These are phyloP conservation scores for Tiliacea aurago DNA, from an alignment of 2,888 invertebrate genomes.

Conservation along the genomic window DNA sequence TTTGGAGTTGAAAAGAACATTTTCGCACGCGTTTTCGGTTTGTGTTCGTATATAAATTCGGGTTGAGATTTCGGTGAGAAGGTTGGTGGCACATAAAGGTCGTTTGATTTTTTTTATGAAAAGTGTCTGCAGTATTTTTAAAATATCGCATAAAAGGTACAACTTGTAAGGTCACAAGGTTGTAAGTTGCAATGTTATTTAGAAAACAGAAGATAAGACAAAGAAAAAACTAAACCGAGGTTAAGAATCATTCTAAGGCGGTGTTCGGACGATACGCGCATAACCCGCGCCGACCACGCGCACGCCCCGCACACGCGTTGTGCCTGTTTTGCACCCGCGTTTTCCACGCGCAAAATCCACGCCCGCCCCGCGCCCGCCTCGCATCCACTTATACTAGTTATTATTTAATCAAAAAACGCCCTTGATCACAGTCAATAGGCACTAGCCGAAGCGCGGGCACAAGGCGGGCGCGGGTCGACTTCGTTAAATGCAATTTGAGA, in stretches of 20 bases:
- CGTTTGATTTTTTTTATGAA: conserved; percentile 1
- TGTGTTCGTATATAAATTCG: conserved; percentile 25
- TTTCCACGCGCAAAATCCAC: too few species aligned
- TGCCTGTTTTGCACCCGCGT: too few species aligned
- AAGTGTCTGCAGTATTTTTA: neutral
- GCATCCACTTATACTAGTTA: too few species aligned
- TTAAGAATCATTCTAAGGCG: neutral
- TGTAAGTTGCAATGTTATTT: neutral
- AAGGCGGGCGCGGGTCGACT: too few species aligned
- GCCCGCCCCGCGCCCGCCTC: too few species aligned
- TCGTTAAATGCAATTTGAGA: too few species aligned
- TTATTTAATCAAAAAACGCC: too few species aligned
- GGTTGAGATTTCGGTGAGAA: conserved; percentile 15
- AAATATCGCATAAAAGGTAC: neutral
- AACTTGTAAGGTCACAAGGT: neutral
- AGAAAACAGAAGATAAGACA: neutral
- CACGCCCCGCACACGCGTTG: too few species aligned
- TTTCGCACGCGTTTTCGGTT: conserved; percentile 34
- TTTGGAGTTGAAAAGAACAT: conserved; percentile 53
- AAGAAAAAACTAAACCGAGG: neutral
- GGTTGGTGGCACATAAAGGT: neutral
- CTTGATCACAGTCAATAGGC: too few species aligned
- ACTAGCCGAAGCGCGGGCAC: too few species aligned
- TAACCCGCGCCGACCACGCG: too few species aligned
- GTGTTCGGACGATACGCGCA: too few species aligned